These are phyloP conservation scores for Teleogryllus occipitalis DNA, from an alignment of 1,140 invertebrate genomes.

Conservation along the genomic window DNA sequence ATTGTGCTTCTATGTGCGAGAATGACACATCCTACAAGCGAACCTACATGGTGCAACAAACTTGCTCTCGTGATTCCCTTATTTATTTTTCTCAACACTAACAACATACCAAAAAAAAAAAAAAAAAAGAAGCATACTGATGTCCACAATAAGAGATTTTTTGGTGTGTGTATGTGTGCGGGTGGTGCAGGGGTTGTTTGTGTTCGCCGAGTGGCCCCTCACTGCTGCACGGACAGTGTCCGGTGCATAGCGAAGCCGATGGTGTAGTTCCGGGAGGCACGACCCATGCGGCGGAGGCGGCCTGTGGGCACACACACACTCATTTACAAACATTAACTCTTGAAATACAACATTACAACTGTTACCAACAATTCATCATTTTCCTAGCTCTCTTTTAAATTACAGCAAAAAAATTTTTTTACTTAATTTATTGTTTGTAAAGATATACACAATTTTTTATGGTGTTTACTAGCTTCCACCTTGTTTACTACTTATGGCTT, in stretches of 20 bases:
- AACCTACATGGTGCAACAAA: background rate
- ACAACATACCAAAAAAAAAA: background rate
- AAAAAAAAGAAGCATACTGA: background rate
- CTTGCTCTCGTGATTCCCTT: background rate
- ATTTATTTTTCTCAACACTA: background rate
- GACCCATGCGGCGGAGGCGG: conserved; percentile 36
- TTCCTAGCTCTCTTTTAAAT: too few species aligned
- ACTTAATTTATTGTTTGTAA: too few species aligned
- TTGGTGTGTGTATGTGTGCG: too few species aligned
- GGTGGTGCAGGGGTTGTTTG: too few species aligned
- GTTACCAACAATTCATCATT: too few species aligned
- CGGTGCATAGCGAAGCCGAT: conserved; percentile 35
- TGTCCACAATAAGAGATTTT: background rate
- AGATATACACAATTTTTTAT: too few species aligned
- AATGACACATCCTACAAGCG: background rate
- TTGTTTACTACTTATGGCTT: too few species aligned
- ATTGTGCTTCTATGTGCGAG: background rate
- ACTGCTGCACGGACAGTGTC: conserved; percentile 22
- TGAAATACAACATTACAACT: too few species aligned
- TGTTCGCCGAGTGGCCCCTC: background rate
- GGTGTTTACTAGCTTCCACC: too few species aligned
- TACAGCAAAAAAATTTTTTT: too few species aligned
- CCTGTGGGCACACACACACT: conserved; percentile 27
- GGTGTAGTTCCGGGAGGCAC: conserved; percentile 36
- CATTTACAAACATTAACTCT: too few species aligned